Conservation (phyloP, 2,797 vertebrate genomes). For the Neosilurus mollespiculum region DNA sequence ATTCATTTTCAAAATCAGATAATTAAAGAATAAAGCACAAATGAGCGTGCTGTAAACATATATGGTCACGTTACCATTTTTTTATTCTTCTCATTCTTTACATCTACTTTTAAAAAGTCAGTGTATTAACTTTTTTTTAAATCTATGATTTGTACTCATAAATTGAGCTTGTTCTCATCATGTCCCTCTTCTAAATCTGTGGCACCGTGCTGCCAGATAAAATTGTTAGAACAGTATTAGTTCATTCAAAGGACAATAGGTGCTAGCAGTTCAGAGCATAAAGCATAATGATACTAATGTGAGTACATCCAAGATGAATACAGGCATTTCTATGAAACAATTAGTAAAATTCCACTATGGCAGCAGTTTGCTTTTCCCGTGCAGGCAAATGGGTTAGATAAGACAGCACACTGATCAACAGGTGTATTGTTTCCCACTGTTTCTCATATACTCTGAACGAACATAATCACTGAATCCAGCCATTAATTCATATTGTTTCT, state of each 20-base stretch:
- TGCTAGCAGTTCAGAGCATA: too few relatives aligned
- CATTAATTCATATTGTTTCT: neutral
- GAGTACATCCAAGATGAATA: too few relatives aligned
- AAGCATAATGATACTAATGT: too few relatives aligned
- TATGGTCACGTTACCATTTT: neutral
- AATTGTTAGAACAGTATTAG: too few relatives aligned
- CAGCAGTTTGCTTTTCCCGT: neutral
- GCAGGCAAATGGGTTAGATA: neutral
- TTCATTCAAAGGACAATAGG: too few relatives aligned
- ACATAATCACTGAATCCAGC: neutral
- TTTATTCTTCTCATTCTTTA: neutral
- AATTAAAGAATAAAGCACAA: neutral
- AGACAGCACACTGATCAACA: neutral
- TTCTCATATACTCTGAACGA: neutral
- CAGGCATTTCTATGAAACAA: too few relatives aligned
- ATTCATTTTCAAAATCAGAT: neutral
- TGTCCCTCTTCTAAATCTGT: too few relatives aligned
- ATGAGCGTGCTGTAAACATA: neutral
- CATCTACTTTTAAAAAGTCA: neutral
- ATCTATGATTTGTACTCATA: neutral
- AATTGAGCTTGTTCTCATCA: neutral
- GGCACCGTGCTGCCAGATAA: too few relatives aligned
- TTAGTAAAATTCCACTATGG: neutral
- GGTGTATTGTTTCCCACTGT: slow-evolving; percentile 4
- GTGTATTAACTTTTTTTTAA: neutral